Percentiles rank a stretch among this genome's conserved stretches.
Evolutionary conservation across 2,888 invertebrate species (phyloP).

Genomic region (Limnephilus lunatus): DNA sequence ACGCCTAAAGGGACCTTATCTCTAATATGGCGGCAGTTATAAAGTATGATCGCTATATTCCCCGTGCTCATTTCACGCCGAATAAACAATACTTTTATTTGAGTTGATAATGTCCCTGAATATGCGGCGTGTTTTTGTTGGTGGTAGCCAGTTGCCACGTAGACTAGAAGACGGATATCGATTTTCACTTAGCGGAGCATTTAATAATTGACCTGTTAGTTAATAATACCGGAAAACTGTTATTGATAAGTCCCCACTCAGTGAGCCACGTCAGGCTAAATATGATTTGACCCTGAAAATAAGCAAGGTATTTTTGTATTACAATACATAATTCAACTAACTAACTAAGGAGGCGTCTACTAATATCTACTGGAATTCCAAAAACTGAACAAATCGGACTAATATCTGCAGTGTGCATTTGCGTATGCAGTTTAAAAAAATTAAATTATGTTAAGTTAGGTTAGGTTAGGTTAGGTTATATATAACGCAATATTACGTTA

Average conservation of each 20-base stretch:
- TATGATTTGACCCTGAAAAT: not conserved
- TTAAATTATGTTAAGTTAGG: too few relatives aligned
- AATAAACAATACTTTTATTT: conserved; percentile 10
- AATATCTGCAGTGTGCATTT: too few relatives aligned
- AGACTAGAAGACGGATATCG: conserved; percentile 26
- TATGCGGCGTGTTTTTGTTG: conserved; percentile 12
- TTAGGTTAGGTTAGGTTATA: too few relatives aligned
- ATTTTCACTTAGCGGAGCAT: conserved; percentile 48
- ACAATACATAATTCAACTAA: too few relatives aligned
- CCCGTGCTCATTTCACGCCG: not conserved
- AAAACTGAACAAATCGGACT: too few relatives aligned
- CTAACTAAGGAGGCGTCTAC: too few relatives aligned
- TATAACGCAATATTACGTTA: too few relatives aligned
- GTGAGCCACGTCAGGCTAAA: not conserved
- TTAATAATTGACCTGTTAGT: conserved; percentile 44
- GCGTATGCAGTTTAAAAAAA: too few relatives aligned
- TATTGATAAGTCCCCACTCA: conserved; percentile 32
- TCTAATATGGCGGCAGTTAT: not conserved
- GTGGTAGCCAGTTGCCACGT: not conserved
- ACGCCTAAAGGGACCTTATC: not conserved
- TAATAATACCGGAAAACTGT: conserved; percentile 19
- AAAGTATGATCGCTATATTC: not conserved
- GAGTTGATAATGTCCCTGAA: not conserved
- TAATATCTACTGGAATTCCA: too few relatives aligned
- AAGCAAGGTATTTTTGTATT: too few relatives aligned